Base-by-base conservation (phyloP, 2,797 vertebrate genomes). In the Decapterus maruadsi region DNA sequence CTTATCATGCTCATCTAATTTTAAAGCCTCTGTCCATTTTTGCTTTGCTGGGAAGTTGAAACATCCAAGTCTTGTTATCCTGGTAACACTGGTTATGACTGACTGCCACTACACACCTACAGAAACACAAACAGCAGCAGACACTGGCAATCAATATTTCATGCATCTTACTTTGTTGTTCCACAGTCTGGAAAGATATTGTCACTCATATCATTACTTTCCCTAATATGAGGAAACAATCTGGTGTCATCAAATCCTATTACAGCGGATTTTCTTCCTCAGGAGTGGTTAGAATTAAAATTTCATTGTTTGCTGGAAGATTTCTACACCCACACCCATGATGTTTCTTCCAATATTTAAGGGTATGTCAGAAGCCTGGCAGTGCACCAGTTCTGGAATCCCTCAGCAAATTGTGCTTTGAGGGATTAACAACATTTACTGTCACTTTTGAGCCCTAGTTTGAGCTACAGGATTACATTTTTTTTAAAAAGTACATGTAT, bases 201-300 rank as follows among this genome's bases (percentile, higher is more conserved):
- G 85, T 93, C 91, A 91, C 85, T 93, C 89, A 91, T 86, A 89
- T 93, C 83, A 90, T 94, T 92, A 85, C 85, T 84, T 72, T 69
- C 63, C 82, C 75, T 92, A 90, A 94, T 93, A 86, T 84, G 82
- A 87, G 92, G 90, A 93, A 94, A 94, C 93, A 93, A 91, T 95
- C 89, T 92, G 86, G 77, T 87, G 86, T 89, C 83, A 93, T 93
- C 89, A 87, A 90, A 94, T 92, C 89, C 91, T 91, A 91, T 94
- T 91, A 93, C 78, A 81, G 84, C 36, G 62, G 83, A 87, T 91
- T 91, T 92, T 84, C 83, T 82, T 91, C 88, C 87, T 92, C 84
- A 71, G 86, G 81, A 92, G 88, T 83, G 84, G 77, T 82, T 78
- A 36, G 85, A 91, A 94, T 94, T 92, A 92, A 93, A 93, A 88